Conservation (phyloP, 2,888 invertebrate species). For the Dryadula phaetusa region DNA sequence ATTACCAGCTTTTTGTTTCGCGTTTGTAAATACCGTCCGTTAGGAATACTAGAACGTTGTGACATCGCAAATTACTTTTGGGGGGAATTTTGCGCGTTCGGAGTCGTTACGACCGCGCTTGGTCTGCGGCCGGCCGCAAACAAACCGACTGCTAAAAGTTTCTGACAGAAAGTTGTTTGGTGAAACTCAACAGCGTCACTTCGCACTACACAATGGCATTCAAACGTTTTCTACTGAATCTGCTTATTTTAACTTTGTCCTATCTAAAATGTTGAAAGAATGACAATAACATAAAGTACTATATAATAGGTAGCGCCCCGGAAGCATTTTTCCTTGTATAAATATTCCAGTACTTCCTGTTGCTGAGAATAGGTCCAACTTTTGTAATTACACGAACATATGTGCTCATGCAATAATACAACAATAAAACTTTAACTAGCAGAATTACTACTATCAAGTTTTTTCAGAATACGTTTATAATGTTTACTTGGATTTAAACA, state of each 20-base stretch:
- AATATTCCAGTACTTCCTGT: not conserved
- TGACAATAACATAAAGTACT: not conserved
- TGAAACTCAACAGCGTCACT: conserved; percentile 56
- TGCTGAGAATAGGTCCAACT: not conserved
- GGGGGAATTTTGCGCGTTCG: conserved; percentile 67
- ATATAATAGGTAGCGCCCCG: not conserved
- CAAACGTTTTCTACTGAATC: conserved; percentile 47
- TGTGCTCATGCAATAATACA: conserved; percentile 12
- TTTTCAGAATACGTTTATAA: not conserved
- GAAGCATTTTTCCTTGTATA: not conserved
- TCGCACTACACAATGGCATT: conserved; percentile 53
- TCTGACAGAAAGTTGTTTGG: conserved; percentile 59
- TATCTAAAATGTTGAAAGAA: not conserved
- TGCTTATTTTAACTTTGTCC: conserved; percentile 31
- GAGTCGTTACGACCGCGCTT: conserved; percentile 68
- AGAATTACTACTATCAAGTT: not conserved
- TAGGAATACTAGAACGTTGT: conserved; percentile 53
- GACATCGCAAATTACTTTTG: conserved; percentile 79
- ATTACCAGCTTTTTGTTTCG: conserved; percentile 70
- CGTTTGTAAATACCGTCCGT: conserved; percentile 67
- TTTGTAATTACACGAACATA: conserved; percentile 9
- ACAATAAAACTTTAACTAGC: not conserved
- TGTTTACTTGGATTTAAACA: conserved; percentile 2
- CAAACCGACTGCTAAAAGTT: conserved; percentile 74
- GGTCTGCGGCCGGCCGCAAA: conserved; percentile 61